A percentile compares a stretch with the other conserved stretches of the same genome.
Evolutionary conservation across 1,140 invertebrate genomes (phyloP).

Genomic region (Euura saliciscinereae): DNA sequence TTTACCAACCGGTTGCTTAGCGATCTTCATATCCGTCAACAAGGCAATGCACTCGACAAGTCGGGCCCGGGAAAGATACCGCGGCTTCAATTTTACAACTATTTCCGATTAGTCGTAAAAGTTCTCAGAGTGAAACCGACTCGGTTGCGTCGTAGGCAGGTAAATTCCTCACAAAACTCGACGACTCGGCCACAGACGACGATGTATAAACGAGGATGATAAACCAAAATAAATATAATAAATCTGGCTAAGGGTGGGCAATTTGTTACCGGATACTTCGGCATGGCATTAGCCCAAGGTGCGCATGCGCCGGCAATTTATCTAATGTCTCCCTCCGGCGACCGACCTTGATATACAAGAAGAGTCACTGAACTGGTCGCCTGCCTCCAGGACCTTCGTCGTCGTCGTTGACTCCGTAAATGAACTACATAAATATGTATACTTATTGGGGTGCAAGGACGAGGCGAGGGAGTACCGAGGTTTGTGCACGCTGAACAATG

Average conservation of each 20-base stretch:
- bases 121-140: too few species aligned
- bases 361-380: conserved; percentile 11
- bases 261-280: conserved; percentile 2
- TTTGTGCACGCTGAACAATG: too few species aligned
- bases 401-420: neutral
- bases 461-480: too few species aligned
- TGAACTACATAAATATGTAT: neutral
- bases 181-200: neutral
- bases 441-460: too few species aligned
- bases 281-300: conserved; percentile 10
- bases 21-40: too few species aligned
- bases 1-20: too few species aligned
- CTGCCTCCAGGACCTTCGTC: neutral
- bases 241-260: neutral
- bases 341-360: conserved; percentile 10
- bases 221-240: conserved; percentile 6
- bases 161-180: neutral
- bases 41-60: too few species aligned
- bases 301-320: conserved; percentile 11
- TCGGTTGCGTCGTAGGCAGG: too few species aligned
- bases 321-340: conserved; percentile 10
- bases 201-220: neutral
- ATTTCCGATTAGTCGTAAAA: too few species aligned
- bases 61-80: too few species aligned
- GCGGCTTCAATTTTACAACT: too few species aligned